Percentiles rank a stretch among this genome's conserved stretches.
Evolutionary conservation across 2,888 invertebrate species (phyloP).

Genomic region (Eupeodes luniger): DNA sequence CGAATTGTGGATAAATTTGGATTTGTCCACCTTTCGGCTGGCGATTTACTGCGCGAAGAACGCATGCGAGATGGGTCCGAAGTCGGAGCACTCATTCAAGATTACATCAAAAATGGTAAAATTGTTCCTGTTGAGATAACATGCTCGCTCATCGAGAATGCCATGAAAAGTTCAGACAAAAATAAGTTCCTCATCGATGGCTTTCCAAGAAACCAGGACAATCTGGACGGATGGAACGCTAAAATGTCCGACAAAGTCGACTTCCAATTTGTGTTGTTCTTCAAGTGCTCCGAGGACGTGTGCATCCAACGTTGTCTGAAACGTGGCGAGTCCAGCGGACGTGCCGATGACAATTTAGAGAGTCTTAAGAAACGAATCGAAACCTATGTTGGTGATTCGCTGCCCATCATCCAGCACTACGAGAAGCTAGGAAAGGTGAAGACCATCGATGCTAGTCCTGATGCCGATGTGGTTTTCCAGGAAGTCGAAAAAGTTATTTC

Average conservation of each 20-base stretch:
- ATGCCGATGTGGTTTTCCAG: conserved; percentile 88
- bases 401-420: conserved; percentile 95
- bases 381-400: conserved; percentile 93
- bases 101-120: conserved; percentile 95
- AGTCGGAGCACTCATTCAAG: conserved; percentile 95
- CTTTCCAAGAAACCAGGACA: conserved; percentile 98
- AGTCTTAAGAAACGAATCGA: conserved; percentile 93
- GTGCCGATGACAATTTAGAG: conserved; percentile 97
- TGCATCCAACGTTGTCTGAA: conserved; percentile 94
- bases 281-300: conserved; percentile 93
- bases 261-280: conserved; percentile 94
- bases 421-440: conserved; percentile 89
- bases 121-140: conserved; percentile 99
- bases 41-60: conserved; percentile 97
- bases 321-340: conserved; percentile 94
- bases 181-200: conserved; percentile 97
- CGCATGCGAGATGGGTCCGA: conserved; percentile 92
- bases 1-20: conserved; percentile 92
- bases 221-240: conserved; percentile 96
- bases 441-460: conserved; percentile 89
- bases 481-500: conserved; percentile 86
- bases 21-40: conserved; percentile 94
- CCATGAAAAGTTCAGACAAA: conserved; percentile 87
- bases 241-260: conserved; percentile 93
- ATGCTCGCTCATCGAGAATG: conserved; percentile 95